Conservation (phyloP, 2,797 vertebrate species). For the Ptychobarbus kaznakovi region DNA sequence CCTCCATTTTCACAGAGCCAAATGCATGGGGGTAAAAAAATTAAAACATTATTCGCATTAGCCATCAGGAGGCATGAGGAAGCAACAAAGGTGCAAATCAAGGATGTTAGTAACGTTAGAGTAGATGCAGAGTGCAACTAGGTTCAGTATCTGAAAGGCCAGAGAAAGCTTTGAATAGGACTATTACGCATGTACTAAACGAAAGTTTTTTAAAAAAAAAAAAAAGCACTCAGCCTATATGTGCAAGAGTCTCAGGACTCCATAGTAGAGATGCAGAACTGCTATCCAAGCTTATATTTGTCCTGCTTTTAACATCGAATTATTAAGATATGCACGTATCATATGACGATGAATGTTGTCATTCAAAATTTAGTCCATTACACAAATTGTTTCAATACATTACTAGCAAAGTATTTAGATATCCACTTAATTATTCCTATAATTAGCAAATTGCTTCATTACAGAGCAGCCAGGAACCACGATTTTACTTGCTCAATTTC, state of each 20-base stretch:
- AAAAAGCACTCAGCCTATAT: too few relatives aligned
- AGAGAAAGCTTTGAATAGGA: neutral
- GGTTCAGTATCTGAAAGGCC: accelerated
- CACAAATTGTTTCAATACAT: neutral
- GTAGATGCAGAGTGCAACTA: neutral
- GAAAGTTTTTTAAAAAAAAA: too few relatives aligned
- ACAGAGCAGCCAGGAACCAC: neutral
- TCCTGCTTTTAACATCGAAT: neutral
- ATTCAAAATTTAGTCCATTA: neutral
- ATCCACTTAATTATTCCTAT: neutral
- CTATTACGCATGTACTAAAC: too few relatives aligned
- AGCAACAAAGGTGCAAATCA: neutral
- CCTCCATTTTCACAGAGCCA: neutral
- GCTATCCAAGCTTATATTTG: neutral
- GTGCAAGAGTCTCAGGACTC: neutral
- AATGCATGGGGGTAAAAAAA: neutral
- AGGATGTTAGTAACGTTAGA: neutral
- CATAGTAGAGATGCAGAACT: neutral
- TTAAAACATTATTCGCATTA: neutral
- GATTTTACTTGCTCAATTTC: neutral
- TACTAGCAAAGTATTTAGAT: neutral
- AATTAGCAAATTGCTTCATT: neutral
- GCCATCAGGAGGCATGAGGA: neutral
- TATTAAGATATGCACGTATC: neutral
- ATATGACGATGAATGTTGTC: neutral